Evolutionary conservation across 2,888 invertebrate species (phyloP).

Genomic region (Drosophila nigritarsus): DNA sequence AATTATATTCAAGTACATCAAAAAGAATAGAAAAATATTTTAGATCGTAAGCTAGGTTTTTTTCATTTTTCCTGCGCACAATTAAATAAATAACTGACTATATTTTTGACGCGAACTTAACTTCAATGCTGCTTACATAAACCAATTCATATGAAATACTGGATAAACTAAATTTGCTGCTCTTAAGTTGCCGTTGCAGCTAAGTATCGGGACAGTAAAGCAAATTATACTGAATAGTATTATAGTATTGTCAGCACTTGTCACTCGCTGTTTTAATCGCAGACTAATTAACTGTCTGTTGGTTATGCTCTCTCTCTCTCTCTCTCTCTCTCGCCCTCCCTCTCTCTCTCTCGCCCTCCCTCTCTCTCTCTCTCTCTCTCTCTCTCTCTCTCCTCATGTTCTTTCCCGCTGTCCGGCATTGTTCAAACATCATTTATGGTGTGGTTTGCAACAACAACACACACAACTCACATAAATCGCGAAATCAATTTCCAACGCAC

Average conservation of each 20-base stretch:
- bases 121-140: neutral
- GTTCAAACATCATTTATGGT: constrained; percentile 5
- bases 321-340: neutral
- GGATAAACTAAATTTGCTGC: neutral
- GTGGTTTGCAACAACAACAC: constrained; percentile 8
- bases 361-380: neutral
- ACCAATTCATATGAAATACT: neutral
- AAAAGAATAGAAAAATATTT: neutral
- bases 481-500: constrained; percentile 74
- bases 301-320: neutral
- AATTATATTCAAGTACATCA: neutral
- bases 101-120: too few species aligned
- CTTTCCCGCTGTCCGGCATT: neutral
- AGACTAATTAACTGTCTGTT: neutral
- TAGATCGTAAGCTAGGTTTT: too few species aligned
- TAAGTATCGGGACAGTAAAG: neutral
- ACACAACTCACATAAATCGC: constrained; percentile 15
- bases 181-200: neutral
- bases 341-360: neutral
- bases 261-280: constrained; percentile 1
- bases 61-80: too few species aligned
- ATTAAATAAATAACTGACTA: too few species aligned
- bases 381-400: neutral
- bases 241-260: constrained; percentile 3
- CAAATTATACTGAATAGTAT: neutral